These are phyloP conservation scores for Halocynthia aurantium DNA, from an alignment of 23 tunicate genomes.

Conservation along the genomic window DNA sequence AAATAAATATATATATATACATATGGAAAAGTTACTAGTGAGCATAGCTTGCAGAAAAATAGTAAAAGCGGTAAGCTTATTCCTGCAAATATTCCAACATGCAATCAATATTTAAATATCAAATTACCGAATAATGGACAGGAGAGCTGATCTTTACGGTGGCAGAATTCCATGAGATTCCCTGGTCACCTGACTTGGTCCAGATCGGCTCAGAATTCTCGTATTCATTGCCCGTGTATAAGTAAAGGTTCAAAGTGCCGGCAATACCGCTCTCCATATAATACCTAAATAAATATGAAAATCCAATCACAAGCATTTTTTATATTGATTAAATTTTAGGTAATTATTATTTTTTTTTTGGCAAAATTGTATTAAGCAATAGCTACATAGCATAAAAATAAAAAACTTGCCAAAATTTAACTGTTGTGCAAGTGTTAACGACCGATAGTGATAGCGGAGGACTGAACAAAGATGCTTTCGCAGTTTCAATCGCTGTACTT, in stretches of 20 bases:
- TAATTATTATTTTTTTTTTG: not conserved
- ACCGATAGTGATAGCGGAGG: conserved; percentile 28
- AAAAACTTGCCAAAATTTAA: conserved; percentile 54
- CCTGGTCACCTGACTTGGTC: conserved; percentile 57
- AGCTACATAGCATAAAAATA: not conserved
- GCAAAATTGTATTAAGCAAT: not conserved
- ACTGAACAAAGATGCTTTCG: conserved; percentile 27
- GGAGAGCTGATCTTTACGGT: conserved; percentile 37
- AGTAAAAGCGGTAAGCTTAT: not conserved
- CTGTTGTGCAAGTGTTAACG: conserved; percentile 35
- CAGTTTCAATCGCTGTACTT: not conserved
- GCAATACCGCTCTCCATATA: conserved; percentile 29
- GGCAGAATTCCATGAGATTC: conserved; percentile 39
- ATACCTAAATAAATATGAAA: conserved; percentile 14
- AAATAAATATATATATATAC: not conserved
- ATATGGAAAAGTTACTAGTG: not conserved
- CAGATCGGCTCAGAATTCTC: conserved; percentile 37
- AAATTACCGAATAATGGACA: conserved; percentile 52
- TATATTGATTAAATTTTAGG: no score
- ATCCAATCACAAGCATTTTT: no score
- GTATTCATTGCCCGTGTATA: conserved; percentile 24
- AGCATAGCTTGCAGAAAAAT: not conserved
- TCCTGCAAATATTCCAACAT: not conserved
- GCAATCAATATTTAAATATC: not conserved
- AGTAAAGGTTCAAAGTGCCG: conserved; percentile 53